Percentiles rank a stretch among this genome's conserved stretches.
Conservation (phyloP, 1,140 invertebrate genomes). For the Pseudomyrmex pallidus region DNA sequence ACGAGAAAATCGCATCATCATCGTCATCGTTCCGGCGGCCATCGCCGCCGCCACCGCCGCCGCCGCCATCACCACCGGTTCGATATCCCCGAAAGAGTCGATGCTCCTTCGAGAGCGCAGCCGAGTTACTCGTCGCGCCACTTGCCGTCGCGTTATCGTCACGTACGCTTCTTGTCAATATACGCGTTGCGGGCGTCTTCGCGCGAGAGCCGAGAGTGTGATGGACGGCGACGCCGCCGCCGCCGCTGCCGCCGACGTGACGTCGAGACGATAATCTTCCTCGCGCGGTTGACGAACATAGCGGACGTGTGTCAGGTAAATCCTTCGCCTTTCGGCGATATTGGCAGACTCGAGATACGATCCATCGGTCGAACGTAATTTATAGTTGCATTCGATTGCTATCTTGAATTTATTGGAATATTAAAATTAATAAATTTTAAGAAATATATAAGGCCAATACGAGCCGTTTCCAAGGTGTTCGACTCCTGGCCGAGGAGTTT, state of each 20-base stretch:
- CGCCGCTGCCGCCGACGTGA: conserved; percentile 9
- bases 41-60: conserved; percentile 55
- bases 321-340: not conserved
- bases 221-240: conserved; percentile 45
- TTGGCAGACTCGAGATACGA: not conserved
- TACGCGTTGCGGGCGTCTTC: not conserved
- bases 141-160: conserved; percentile 68
- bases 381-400: not conserved
- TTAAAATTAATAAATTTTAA: conserved; percentile 11
- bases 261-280: conserved; percentile 35
- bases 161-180: conserved; percentile 58
- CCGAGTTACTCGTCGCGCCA: conserved; percentile 62
- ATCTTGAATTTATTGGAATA: not conserved
- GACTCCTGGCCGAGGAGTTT: too few species aligned
- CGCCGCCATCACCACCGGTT: conserved; percentile 60
- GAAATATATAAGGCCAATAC: too few species aligned
- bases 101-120: conserved; percentile 50
- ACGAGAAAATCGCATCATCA: conserved; percentile 72
- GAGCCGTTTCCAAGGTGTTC: too few species aligned
- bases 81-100: conserved; percentile 57
- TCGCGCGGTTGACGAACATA: conserved; percentile 15
- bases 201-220: not conserved
- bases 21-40: conserved; percentile 39
- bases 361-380: not conserved
- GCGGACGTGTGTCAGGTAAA: conserved; percentile 53